Conservation (phyloP, 2,113 vertebrate genomes). For the Chaenocephalus aceratus region DNA sequence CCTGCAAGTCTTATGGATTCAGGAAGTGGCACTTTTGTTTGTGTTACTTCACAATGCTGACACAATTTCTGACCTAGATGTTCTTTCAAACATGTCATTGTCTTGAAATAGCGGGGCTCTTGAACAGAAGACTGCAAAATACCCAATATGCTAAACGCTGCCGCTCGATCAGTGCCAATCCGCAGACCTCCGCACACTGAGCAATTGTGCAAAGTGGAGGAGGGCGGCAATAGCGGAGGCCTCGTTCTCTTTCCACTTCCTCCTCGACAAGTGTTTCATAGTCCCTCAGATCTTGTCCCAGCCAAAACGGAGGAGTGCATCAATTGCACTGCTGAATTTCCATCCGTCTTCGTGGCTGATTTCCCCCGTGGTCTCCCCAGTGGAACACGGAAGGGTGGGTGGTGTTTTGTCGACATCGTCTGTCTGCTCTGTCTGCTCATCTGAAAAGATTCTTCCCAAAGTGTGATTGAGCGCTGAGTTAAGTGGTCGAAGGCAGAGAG, state of each 20-base stretch:
- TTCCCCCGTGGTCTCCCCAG: slow-evolving; percentile 72
- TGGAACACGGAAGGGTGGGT: slow-evolving; percentile 11
- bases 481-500: slow-evolving; percentile 59
- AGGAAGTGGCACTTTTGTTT: slow-evolving; percentile 28
- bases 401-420: slow-evolving; percentile 22
- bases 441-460: slow-evolving; percentile 65
- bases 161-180: slow-evolving; percentile 39
- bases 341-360: slow-evolving; percentile 75
- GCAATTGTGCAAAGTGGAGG: slow-evolving; percentile 38
- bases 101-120: slow-evolving; percentile 18
- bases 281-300: slow-evolving; percentile 69
- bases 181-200: slow-evolving; percentile 14
- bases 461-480: slow-evolving; percentile 71
- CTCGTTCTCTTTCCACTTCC: slow-evolving; percentile 35
- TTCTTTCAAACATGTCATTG: slow-evolving; percentile 38
- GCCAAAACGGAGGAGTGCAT: slow-evolving; percentile 72
- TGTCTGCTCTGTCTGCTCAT: slow-evolving; percentile 50
- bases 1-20: not conserved
- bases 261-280: slow-evolving; percentile 61
- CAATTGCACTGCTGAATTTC: slow-evolving; percentile 75
- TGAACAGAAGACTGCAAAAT: slow-evolving; percentile 16
- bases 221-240: slow-evolving; percentile 19
- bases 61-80: slow-evolving; percentile 32
- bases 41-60: slow-evolving; percentile 16
- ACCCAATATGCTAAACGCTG: slow-evolving; percentile 45